Evolutionary conservation across 2,113 vertebrate species (phyloP), one percentile per base, ranked within the genome.

Genomic region (Lagopus leucura): DNA sequence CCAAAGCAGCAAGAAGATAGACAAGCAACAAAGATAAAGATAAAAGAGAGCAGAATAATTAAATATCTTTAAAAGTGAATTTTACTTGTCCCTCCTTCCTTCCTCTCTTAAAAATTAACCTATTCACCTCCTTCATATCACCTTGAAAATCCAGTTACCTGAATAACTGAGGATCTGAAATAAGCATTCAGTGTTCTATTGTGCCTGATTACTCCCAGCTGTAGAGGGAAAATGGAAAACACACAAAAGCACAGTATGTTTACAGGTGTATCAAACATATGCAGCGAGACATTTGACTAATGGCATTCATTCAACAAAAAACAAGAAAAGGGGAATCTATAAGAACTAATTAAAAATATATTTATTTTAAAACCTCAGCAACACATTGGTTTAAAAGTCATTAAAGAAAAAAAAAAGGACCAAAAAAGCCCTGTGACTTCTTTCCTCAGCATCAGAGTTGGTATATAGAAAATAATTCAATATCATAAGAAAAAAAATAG

Each of bases 281-380:
- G 70, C 57, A 67, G 72, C 15, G 92, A 58, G 61, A 81, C 2
- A 40, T 50, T 60, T 67, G 57, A 65, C 61, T 75, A 71, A 20
- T 69, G 58, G 21, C 25, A 60, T 69, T 90, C 70, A 78, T 64
- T 88, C 61, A 71, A 61, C n/a, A 75, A 65, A 69, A 50, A 13
- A 21, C 42, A 86, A 34, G 22, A 85, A 91, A 88, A 58, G n/a
- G 13, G 93, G 72, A 73, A 52, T 38, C 22, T 63, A 13, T 50
- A 82, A 66, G 69, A 76, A 57, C 8, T 52, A 58, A 74, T 30
- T 78, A 83, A 89, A 91, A 60, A 5, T 6, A 5, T 54, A 32
- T 97, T 97, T 97, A 94, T 96, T 94, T 93, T 77, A 11, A 78
- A 92, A 78, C 6, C 6, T 77, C 27, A 48, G 27, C 28, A 83